A percentile compares a stretch with the other conserved stretches of the same genome.
These are phyloP conservation scores for Malthinus seriepunctatus DNA, from an alignment of 2,888 invertebrate species.

Conservation along the genomic window DNA sequence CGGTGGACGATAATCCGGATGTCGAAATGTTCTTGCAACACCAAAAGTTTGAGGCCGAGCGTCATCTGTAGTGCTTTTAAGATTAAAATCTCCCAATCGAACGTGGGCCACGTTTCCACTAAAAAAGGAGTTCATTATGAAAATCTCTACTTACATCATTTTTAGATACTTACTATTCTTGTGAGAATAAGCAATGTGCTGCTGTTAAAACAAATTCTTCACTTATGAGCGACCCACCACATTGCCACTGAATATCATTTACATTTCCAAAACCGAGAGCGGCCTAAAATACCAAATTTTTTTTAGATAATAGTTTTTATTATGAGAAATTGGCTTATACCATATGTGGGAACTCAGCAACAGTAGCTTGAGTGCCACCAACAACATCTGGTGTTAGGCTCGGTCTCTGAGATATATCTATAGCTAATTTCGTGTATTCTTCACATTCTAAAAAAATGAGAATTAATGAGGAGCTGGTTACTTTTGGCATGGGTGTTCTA, in stretches of 20 bases:
- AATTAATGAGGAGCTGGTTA: not conserved
- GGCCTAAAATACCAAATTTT: constrained; percentile 34
- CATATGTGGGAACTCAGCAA: constrained; percentile 51
- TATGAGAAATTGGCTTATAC: constrained; percentile 29
- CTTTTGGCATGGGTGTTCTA: not conserved
- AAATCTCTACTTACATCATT: too few species aligned
- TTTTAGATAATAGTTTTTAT: not conserved
- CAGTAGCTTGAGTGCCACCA: constrained; percentile 38
- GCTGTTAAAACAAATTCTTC: constrained; percentile 67
- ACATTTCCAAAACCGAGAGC: constrained; percentile 44
- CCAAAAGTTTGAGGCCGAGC: constrained; percentile 19
- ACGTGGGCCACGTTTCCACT: constrained; percentile 49
- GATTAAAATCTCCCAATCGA: constrained; percentile 53
- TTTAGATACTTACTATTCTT: constrained; percentile 37
- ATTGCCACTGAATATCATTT: constrained; percentile 56
- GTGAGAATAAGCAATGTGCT: constrained; percentile 62
- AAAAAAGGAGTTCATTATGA: constrained; percentile 18
- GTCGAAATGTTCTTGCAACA: constrained; percentile 41
- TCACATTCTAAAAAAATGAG: not conserved
- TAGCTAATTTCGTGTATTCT: constrained; percentile 5
- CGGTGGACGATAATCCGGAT: constrained; percentile 51
- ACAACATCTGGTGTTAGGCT: constrained; percentile 28
- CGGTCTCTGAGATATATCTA: not conserved
- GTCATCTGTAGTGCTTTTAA: constrained; percentile 18
- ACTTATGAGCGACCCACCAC: constrained; percentile 71